Evolutionary conservation across 2,797 vertebrate genomes (phyloP).

Genomic region (Diceros bicornis): DNA sequence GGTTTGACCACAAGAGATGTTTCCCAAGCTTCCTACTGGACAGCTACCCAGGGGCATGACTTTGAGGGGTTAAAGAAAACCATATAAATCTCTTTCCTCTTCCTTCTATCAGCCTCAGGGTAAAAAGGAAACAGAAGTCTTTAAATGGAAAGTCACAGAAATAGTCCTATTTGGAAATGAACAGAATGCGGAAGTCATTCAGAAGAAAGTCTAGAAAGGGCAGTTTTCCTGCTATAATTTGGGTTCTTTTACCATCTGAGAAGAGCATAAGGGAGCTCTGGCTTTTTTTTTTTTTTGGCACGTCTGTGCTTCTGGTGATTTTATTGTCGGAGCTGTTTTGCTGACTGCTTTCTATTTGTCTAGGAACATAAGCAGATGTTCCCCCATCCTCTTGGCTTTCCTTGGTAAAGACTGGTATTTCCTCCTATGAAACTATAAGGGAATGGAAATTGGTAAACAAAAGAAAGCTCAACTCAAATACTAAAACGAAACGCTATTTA

Average conservation of each 20-base stretch:
- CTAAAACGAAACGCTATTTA: slow-evolving; percentile 12
- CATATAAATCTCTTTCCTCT: not conserved
- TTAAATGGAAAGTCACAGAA: slow-evolving; percentile 59
- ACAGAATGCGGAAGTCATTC: slow-evolving; percentile 28
- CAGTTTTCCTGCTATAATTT: slow-evolving; percentile 36
- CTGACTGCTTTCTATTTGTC: slow-evolving; percentile 52
- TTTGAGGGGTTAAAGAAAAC: slow-evolving; percentile 24
- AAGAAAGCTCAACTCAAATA: slow-evolving; percentile 40
- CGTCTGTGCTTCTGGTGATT: not conserved
- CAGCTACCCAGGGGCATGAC: not conserved
- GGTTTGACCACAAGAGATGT: slow-evolving; percentile 46
- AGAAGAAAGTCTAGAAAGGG: slow-evolving; percentile 49
- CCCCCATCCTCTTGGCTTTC: not conserved
- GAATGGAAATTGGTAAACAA: slow-evolving; percentile 43
- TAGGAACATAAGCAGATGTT: slow-evolving; percentile 52
- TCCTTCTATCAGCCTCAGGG: slow-evolving; percentile 3
- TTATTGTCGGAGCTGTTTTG: slow-evolving; percentile 50
- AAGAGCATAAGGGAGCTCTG: slow-evolving; percentile 31
- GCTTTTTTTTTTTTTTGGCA: not conserved
- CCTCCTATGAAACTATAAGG: slow-evolving; percentile 49
- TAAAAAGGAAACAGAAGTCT: slow-evolving; percentile 55
- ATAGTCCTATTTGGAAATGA: slow-evolving; percentile 66
- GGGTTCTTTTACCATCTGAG: slow-evolving; percentile 25
- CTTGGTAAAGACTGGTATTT: slow-evolving; percentile 70
- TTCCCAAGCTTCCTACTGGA: slow-evolving; percentile 48